A percentile compares a stretch with the other conserved stretches of the same genome.
Conservation (phyloP, 1,140 invertebrate species). For the Atopsyche davidsoni region DNA sequence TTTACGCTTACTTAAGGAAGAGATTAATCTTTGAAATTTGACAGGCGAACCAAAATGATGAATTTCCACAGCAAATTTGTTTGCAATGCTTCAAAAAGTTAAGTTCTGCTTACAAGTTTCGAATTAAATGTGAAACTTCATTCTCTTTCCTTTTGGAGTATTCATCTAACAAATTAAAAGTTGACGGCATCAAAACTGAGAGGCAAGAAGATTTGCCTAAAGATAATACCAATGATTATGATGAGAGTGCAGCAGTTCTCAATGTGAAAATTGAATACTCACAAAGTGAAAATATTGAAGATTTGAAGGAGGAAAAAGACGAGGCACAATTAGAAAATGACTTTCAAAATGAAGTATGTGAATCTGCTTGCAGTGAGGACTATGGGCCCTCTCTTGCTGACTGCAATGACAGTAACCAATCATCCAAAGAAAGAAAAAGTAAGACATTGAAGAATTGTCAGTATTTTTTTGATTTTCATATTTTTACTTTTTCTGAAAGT, state of each 20-base stretch:
- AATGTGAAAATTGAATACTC: too few relatives aligned
- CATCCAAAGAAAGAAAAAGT: too few relatives aligned
- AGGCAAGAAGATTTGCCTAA: conserved; percentile 8
- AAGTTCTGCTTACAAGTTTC: conserved; percentile 30
- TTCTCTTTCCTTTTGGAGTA: conserved; percentile 22
- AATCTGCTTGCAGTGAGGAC: too few relatives aligned
- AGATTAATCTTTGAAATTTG: conserved; percentile 8
- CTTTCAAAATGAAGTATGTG: too few relatives aligned
- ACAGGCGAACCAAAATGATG: conserved; percentile 29
- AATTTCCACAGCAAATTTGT: conserved; percentile 32
- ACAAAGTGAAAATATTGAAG: too few relatives aligned
- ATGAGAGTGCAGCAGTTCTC: too few relatives aligned
- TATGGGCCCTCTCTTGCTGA: too few relatives aligned
- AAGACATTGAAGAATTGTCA: background rate
- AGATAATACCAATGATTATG: conserved; percentile 4
- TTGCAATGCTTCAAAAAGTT: conserved; percentile 31
- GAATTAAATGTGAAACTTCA: conserved; percentile 28
- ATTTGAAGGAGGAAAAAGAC: too few relatives aligned
- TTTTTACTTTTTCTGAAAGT: background rate
- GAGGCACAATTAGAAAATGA: too few relatives aligned
- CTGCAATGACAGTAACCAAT: too few relatives aligned
- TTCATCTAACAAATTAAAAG: conserved; percentile 11
- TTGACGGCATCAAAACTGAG: conserved; percentile 16
- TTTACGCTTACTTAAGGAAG: background rate
- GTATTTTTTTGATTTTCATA: background rate